Conservation (phyloP, 2,797 vertebrate genomes). For the Poecilia velifera region DNA sequence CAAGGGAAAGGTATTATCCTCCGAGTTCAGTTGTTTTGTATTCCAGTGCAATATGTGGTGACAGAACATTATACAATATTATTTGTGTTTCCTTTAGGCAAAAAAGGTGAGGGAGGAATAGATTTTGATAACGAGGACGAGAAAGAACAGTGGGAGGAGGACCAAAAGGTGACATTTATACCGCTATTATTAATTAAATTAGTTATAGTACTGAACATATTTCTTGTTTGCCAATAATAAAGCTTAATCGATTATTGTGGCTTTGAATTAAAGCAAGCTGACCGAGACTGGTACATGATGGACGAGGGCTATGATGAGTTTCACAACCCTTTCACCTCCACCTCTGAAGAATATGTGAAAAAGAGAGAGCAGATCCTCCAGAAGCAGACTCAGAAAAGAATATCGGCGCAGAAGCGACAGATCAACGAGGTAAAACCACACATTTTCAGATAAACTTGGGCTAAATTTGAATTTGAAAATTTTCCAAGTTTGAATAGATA, state of each 20-base stretch:
- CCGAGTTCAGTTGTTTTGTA: neutral
- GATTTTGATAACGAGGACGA: conserved; percentile 91
- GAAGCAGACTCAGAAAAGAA: conserved; percentile 97
- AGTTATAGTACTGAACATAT: neutral
- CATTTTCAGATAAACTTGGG: neutral
- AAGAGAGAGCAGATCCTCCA: conserved; percentile 95
- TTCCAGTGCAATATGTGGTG: neutral
- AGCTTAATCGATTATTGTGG: conserved; percentile 5
- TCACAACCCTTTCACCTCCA: conserved; percentile 94
- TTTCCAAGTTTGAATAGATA: neutral
- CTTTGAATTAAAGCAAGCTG: conserved; percentile 90
- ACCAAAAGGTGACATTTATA: conserved; percentile 87
- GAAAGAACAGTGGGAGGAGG: conserved; percentile 95
- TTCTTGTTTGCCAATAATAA: neutral
- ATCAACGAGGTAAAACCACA: conserved; percentile 90
- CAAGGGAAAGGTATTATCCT: conserved; percentile 88
- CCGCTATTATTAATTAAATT: neutral
- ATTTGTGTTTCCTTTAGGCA: conserved; percentile 73
- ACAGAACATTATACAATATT: neutral
- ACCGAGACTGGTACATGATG: conserved; percentile 99
- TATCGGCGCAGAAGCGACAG: conserved; percentile 95
- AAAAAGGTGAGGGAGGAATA: conserved; percentile 87
- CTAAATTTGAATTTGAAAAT: neutral
- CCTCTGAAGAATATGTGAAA: conserved; percentile 93
- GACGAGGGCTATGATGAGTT: conserved; percentile 97